These are phyloP conservation scores for Brachionus manjavacas DNA, from an alignment of 1,140 invertebrate genomes.

Conservation along the genomic window DNA sequence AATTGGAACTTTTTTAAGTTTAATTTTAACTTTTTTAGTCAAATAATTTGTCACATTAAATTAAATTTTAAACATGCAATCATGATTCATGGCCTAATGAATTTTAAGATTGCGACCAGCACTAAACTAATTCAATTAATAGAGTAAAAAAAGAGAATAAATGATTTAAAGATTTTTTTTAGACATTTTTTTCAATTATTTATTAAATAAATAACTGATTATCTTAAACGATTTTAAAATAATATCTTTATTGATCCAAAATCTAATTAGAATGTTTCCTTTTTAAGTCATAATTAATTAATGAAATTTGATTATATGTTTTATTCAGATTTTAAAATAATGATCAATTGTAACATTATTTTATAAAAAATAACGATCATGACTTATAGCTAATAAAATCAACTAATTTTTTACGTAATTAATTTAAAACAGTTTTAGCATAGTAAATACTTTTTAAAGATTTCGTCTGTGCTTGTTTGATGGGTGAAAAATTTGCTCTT, in stretches of 20 bases:
- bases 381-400: background rate
- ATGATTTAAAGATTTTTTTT: background rate
- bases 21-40: background rate
- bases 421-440: background rate
- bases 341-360: background rate
- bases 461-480: background rate
- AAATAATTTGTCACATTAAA: background rate
- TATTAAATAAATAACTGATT: background rate
- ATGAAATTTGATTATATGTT: background rate
- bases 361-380: background rate
- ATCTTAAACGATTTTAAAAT: background rate
- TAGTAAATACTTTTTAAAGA: background rate
- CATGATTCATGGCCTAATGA: background rate
- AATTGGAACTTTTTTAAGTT: background rate
- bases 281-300: background rate
- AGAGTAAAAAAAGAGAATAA: background rate
- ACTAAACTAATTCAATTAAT: background rate
- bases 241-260: background rate
- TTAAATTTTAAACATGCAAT: background rate
- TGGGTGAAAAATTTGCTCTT: background rate
- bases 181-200: background rate
- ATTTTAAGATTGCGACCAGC: background rate
- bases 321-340: background rate
- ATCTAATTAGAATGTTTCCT: background rate
- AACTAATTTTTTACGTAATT: background rate